phyloP scores from a whole-genome alignment of 2,888 invertebrate species.

The Drosophila nigricruria region DNA sequence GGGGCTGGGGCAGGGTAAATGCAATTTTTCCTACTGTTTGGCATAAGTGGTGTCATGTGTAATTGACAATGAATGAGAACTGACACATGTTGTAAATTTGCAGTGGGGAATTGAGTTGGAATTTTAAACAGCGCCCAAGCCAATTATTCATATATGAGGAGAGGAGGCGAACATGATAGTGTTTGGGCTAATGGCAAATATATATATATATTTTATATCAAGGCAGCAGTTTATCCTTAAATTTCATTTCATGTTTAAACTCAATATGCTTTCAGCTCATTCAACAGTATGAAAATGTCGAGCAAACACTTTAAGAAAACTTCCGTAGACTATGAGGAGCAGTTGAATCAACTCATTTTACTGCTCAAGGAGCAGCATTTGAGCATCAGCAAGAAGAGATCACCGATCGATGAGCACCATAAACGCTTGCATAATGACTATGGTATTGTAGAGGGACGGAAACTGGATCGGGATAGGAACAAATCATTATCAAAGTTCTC shows the following conservation, averaged over 20 bases:
- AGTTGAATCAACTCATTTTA: constrained; percentile 7
- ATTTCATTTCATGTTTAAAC: not conserved
- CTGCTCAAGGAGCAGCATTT: constrained; percentile 8
- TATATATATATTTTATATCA: not conserved
- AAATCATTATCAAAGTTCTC: not conserved
- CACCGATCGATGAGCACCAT: not conserved
- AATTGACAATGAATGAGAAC: constrained; percentile 32
- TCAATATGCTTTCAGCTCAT: not conserved
- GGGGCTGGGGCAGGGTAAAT: not conserved
- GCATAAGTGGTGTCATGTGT: constrained; percentile 27
- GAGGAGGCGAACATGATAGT: constrained; percentile 2
- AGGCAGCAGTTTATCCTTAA: not conserved
- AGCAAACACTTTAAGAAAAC: not conserved
- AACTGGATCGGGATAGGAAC: constrained; percentile 8
- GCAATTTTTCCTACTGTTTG: constrained; percentile 13
- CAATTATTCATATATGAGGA: constrained; percentile 12
- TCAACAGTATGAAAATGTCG: constrained; percentile 18
- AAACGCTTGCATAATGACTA: constrained; percentile 16
- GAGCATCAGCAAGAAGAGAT: not conserved
- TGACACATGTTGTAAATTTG: constrained; percentile 25
- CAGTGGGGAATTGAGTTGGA: constrained; percentile 7
- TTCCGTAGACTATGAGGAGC: not conserved
- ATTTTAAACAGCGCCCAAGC: not conserved
- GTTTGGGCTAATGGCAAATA: not conserved
- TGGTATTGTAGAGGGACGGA: constrained; percentile 12